Percentiles rank a stretch among this genome's conserved stretches.
These are phyloP conservation scores for Halcyon badia DNA, from an alignment of 2,797 vertebrate species.

Conservation along the genomic window DNA sequence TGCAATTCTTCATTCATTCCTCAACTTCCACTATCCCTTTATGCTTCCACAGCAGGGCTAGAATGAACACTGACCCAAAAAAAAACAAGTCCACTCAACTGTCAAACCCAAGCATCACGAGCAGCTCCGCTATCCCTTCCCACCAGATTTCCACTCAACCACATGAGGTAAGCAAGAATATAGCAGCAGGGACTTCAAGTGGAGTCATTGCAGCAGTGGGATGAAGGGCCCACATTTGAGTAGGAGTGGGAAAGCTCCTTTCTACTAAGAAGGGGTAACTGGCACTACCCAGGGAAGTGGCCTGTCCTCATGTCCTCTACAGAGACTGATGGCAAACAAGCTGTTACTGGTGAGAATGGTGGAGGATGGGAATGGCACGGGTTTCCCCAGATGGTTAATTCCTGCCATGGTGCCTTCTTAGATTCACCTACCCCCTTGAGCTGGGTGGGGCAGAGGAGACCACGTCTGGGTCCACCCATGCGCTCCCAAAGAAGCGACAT, in stretches of 20 bases:
- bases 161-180: neutral
- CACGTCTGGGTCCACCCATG: conserved; percentile 33
- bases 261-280: neutral
- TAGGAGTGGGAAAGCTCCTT: neutral
- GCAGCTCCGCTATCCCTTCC: neutral
- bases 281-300: neutral
- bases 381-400: neutral
- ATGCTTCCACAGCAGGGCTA: neutral
- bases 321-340: neutral
- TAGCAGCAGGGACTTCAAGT: neutral
- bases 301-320: accelerated
- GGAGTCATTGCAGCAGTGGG: neutral
- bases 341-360: neutral
- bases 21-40: neutral
- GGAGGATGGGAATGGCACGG: neutral
- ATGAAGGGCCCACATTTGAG: neutral
- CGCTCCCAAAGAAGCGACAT: neutral
- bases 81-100: neutral
- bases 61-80: neutral
- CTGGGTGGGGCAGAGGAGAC: conserved; percentile 36
- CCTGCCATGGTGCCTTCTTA: conserved; percentile 4
- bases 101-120: neutral
- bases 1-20: neutral
- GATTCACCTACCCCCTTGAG: neutral
- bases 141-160: neutral